phyloP scores from a whole-genome alignment of 2,113 vertebrate species.

The Brachypteracias leptosomus region DNA sequence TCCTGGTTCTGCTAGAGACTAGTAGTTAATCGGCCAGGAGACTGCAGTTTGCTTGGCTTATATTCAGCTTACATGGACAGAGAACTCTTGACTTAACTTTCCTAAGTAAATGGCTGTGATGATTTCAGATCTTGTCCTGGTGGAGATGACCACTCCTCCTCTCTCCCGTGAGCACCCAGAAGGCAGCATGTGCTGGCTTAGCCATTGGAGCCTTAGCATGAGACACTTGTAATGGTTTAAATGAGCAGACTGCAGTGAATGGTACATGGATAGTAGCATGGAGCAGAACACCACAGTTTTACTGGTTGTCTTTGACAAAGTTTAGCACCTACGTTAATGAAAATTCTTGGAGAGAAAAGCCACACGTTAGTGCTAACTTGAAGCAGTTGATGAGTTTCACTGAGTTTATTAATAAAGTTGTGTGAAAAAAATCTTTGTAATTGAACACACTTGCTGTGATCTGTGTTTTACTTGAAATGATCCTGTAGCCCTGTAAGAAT shows the following conservation, averaged over 20 bases:
- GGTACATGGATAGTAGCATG: rapidly evolving
- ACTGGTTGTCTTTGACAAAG: no score
- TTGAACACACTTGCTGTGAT: neutral
- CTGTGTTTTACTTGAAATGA: neutral
- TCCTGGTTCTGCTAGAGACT: neutral
- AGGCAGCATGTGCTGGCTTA: neutral
- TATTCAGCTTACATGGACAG: rapidly evolving
- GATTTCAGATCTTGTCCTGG: neutral
- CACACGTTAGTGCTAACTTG: neutral
- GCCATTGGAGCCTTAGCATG: neutral
- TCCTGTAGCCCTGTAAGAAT: neutral
- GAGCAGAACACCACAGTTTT: neutral
- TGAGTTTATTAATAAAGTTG: neutral
- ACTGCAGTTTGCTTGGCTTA: rapidly evolving
- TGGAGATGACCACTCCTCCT: neutral
- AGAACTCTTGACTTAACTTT: rapidly evolving
- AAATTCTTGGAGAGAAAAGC: neutral
- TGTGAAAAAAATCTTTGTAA: neutral
- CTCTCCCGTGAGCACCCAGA: no score
- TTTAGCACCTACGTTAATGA: rapidly evolving
- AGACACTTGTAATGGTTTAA: neutral
- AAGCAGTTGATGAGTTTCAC: neutral
- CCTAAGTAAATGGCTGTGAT: neutral
- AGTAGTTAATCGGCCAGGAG: neutral
- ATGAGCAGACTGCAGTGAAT: neutral